Evolutionary conservation across 2,797 vertebrate genomes (phyloP).

Genomic region (Enteromius mattozi): DNA sequence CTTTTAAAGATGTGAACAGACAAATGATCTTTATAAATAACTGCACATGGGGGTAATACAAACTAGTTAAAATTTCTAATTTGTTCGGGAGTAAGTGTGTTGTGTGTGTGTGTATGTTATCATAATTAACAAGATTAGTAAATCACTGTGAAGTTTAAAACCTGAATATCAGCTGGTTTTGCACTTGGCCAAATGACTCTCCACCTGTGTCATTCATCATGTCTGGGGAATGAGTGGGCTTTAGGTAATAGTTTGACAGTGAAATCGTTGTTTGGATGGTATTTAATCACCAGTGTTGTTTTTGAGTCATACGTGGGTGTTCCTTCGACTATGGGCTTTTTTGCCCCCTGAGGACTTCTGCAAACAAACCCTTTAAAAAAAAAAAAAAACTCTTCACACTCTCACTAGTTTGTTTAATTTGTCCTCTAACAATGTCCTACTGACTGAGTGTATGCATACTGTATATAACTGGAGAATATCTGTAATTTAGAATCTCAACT

Average conservation of each 20-base stretch:
- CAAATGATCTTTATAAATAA: constrained; percentile 35
- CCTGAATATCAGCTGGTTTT: constrained; percentile 1
- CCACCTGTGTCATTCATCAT: constrained; percentile 29
- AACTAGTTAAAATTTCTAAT: constrained; percentile 20
- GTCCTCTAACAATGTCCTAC: neutral
- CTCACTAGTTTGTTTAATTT: constrained; percentile 14
- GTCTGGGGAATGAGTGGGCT: constrained; percentile 33
- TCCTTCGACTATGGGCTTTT: constrained; percentile 7
- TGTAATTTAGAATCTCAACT: neutral
- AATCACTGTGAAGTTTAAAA: constrained; percentile 33
- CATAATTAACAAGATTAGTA: constrained; percentile 26
- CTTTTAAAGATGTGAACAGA: constrained; percentile 26
- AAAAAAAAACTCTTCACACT: neutral
- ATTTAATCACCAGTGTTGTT: constrained; percentile 19
- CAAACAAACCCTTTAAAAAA: neutral
- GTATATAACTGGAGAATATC: neutral
- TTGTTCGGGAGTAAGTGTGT: constrained; percentile 1
- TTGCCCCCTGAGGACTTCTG: constrained; percentile 11
- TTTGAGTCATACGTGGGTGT: constrained; percentile 22
- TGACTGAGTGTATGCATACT: neutral
- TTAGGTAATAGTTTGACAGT: constrained; percentile 30
- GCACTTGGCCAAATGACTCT: constrained; percentile 1
- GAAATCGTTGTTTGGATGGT: constrained; percentile 16
- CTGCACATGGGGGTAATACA: constrained; percentile 17
- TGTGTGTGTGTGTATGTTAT: constrained; percentile 18